Base-by-base conservation (phyloP, 2,113 vertebrate genomes). In the Paratilapia polleni region DNA sequence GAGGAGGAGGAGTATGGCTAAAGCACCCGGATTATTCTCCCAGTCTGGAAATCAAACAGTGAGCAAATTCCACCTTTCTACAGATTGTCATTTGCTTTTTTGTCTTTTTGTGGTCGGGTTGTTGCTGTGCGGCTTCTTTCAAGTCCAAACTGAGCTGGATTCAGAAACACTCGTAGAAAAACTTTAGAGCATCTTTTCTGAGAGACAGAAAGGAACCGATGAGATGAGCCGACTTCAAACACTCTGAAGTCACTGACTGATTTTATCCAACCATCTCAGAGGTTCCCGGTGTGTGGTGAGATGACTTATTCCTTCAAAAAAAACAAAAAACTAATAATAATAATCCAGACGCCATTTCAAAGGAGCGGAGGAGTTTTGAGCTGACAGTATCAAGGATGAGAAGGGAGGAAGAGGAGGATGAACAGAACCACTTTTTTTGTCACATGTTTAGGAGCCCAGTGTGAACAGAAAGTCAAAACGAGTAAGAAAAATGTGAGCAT, bases 1-100 rank as follows among this genome's bases (percentile, higher is more conserved):
- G 77, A 87, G 89, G 82, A 79, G n/a, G n/a, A n/a, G 34, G 68
- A 81, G 88, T 93, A 94, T 92, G 94, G 93, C 88, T 93, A 73
- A 94, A 92, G 92, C 84, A 87, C 90, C 79, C 82, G 3, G 83
- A 84, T 87, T 77, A 22, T 82, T 91, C 85, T 87, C 84, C 86
- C 57, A n/a, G 81, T 87, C 81, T 28, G 84, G 57, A 87, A 94
- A 83, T 85, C 76, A 89, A 93, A 94, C 91, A 77, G 83, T 84
- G 66, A 94, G 94, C 91, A 93, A 95, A 93, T 93, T 84, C 92
- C 89, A 95, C 94, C 91, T 94, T 92, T 85, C 88, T 84, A 83
- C 87, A 94, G 95, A 96, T 96, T 96, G 96, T 96, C 96, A 89
- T 94, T 94, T 96, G 95, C 94, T 90, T 77, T 81, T 91, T 90